Evolutionary conservation across 2,113 vertebrate species (phyloP).

Genomic region (Xiphophorus maculatus): DNA sequence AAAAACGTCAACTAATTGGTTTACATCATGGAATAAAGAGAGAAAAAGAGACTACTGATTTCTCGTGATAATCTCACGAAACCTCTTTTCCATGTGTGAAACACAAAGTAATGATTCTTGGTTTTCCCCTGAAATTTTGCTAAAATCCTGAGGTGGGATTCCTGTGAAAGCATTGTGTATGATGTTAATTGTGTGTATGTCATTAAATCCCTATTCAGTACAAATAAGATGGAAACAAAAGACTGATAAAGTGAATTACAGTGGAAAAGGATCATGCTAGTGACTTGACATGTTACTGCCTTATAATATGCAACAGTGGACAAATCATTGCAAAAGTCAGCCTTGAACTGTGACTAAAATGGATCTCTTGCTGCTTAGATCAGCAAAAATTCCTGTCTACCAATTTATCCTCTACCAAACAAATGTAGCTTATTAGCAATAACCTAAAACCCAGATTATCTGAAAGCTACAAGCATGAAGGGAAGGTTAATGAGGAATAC

Average conservation of each 20-base stretch:
- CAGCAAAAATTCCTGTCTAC: constrained; percentile 28
- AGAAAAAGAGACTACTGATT: background rate
- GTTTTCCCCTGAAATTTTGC: no score
- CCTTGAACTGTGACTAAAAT: constrained; percentile 28
- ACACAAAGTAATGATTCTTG: no score
- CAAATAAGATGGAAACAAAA: background rate
- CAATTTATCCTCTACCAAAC: constrained; percentile 43
- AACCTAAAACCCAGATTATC: constrained; percentile 72
- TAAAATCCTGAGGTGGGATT: no score
- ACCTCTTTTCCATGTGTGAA: no score
- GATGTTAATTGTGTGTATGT: background rate
- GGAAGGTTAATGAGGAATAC: constrained; percentile 74
- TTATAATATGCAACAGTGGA: constrained; percentile 35
- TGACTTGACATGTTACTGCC: background rate
- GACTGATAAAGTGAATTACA: background rate
- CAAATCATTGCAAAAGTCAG: constrained; percentile 28
- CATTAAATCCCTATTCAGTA: background rate
- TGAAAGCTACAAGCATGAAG: constrained; percentile 61
- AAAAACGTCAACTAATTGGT: no score
- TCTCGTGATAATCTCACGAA: background rate
- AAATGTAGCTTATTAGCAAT: constrained; percentile 62
- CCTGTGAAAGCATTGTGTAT: no score
- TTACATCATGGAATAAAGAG: background rate
- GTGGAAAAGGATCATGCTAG: background rate
- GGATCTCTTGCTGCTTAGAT: constrained; percentile 43